These are phyloP conservation scores for Menidia menidia DNA, from an alignment of 2,797 vertebrate species.

Conservation along the genomic window DNA sequence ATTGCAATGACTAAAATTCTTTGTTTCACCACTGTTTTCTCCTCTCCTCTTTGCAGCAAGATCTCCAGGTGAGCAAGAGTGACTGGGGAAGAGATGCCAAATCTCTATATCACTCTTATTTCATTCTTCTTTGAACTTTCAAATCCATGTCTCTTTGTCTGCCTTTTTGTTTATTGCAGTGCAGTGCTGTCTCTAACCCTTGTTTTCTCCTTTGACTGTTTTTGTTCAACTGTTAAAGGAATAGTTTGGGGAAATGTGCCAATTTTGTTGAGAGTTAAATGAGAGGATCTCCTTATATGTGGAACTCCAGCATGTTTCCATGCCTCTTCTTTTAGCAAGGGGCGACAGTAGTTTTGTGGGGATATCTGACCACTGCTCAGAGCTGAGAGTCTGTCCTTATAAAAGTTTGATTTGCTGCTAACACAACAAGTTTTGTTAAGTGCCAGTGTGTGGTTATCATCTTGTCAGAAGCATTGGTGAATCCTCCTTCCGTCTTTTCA, in stretches of 20 bases:
- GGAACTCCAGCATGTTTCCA: background rate
- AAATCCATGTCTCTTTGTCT: conserved; percentile 39
- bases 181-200: conserved; percentile 60
- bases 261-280: background rate
- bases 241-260: conserved; percentile 26
- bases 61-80: conserved; percentile 81
- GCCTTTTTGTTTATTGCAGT: conserved; percentile 33
- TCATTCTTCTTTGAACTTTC: conserved; percentile 29
- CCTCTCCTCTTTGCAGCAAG: conserved; percentile 73
- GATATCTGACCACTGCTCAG: too few species aligned
- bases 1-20: conserved; percentile 4
- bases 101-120: conserved; percentile 54
- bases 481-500: too few species aligned
- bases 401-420: too few species aligned
- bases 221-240: conserved; percentile 24
- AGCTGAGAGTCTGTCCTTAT: too few species aligned
- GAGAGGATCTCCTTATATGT: background rate
- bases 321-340: too few species aligned
- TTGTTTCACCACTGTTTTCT: conserved; percentile 52
- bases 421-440: too few species aligned
- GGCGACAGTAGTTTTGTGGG: too few species aligned
- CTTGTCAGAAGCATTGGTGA: too few species aligned
- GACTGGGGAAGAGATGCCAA: conserved; percentile 54
- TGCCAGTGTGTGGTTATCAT: too few species aligned
- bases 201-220: conserved; percentile 34